phyloP scores from a whole-genome alignment of 2,797 vertebrate genomes.

The Tokudaia muenninki region DNA sequence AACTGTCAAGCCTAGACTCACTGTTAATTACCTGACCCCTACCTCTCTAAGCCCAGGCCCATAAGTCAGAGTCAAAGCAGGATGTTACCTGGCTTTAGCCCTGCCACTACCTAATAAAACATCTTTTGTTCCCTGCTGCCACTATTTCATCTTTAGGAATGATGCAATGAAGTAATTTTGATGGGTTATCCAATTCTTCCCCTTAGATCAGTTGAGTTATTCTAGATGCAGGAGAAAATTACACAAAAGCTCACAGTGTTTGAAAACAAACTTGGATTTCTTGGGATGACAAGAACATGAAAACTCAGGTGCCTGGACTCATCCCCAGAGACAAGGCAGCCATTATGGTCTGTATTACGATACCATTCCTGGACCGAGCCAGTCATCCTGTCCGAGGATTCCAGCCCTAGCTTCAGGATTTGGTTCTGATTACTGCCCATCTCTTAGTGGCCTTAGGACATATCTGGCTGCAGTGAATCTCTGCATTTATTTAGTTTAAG shows the following conservation, averaged over 20 bases:
- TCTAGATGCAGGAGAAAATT: not conserved
- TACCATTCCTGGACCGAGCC: not conserved
- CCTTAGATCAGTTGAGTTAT: not conserved
- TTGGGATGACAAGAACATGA: not conserved
- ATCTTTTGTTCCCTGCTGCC: not conserved
- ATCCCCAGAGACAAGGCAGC: not conserved
- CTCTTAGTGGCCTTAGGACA: not conserved
- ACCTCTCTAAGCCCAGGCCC: not conserved
- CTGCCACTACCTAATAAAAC: not conserved
- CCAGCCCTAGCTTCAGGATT: not conserved
- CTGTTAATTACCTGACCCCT: not conserved
- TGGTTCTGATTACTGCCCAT: not conserved
- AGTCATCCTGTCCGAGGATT: not conserved
- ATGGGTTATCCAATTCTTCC: not conserved
- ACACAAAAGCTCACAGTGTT: not conserved
- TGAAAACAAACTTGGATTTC: conserved; percentile 35
- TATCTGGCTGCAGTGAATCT: conserved; percentile 39
- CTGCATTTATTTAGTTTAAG: not conserved
- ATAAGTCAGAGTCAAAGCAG: not conserved
- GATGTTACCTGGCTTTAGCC: not conserved
- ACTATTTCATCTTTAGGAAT: not conserved
- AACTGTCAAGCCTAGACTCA: not conserved
- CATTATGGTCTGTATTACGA: not conserved
- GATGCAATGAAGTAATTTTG: not conserved
- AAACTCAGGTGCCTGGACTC: not conserved